A percentile compares a stretch with the other conserved stretches of the same genome.
phyloP scores from a whole-genome alignment of 30 jellyfish, hydroid and myxozoan species.

The Haliclystus octoradiatus region DNA sequence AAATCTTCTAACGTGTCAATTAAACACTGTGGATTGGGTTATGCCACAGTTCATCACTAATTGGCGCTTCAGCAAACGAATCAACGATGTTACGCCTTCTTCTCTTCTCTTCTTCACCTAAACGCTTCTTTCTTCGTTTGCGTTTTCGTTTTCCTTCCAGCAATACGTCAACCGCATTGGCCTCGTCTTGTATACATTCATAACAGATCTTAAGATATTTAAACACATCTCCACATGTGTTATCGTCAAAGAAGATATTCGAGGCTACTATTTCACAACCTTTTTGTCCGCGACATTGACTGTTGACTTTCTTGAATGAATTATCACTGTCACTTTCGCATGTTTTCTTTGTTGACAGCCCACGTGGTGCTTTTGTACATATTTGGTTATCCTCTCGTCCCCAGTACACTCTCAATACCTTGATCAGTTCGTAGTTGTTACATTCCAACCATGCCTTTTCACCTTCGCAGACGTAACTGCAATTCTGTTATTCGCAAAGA shows the following conservation, averaged over 20 bases:
- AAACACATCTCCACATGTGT: slow-evolving; percentile 69
- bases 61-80: neutral
- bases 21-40: neutral
- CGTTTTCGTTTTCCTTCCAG: slow-evolving; percentile 55
- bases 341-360: slow-evolving; percentile 45
- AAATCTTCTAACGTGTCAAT: no score
- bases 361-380: slow-evolving; percentile 85
- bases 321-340: slow-evolving; percentile 84
- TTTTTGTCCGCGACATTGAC: slow-evolving; percentile 64
- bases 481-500: slow-evolving; percentile 46
- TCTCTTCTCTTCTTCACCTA: neutral
- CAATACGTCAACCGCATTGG: slow-evolving; percentile 84
- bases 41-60: neutral
- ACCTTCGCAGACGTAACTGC: slow-evolving; percentile 99
- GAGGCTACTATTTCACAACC: slow-evolving; percentile 99
- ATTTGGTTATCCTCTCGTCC: slow-evolving; percentile 93
- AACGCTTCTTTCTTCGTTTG: slow-evolving; percentile 30
- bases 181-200: slow-evolving; percentile 96
- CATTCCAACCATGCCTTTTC: slow-evolving; percentile 99
- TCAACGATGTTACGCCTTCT: neutral
- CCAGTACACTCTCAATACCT: slow-evolving; percentile 94
- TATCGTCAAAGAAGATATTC: slow-evolving; percentile 91
- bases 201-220: slow-evolving; percentile 89
- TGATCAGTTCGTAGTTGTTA: slow-evolving; percentile 77
- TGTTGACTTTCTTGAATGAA: slow-evolving; percentile 84